These are phyloP conservation scores for Heliothis peltigera DNA, from an alignment of 2,888 invertebrate species.

Conservation along the genomic window DNA sequence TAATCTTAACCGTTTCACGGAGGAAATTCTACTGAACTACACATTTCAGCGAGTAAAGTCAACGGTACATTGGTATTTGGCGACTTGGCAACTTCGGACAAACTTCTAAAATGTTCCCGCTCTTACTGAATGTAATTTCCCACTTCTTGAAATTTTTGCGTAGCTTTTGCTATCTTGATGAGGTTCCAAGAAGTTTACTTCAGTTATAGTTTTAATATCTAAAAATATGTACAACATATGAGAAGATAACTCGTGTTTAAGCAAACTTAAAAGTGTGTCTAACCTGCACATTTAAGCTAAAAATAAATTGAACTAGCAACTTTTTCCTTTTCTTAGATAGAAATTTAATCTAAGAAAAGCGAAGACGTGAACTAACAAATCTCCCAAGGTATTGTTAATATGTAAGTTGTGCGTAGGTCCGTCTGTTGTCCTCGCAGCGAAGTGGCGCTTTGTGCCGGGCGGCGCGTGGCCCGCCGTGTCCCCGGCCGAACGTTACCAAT, in stretches of 20 bases:
- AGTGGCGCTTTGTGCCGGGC: not conserved
- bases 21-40: conserved; percentile 24
- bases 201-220: not conserved
- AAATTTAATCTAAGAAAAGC: conserved; percentile 8
- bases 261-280: no score
- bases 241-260: not conserved
- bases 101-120: conserved; percentile 41
- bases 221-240: no score
- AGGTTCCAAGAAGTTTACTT: not conserved
- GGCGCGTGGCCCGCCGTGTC: not conserved
- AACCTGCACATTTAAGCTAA: no score
- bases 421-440: not conserved
- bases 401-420: conserved; percentile 16
- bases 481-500: not conserved
- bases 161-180: not conserved
- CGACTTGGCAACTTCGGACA: conserved; percentile 2
- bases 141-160: conserved; percentile 10
- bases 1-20: conserved; percentile 28
- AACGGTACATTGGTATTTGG: conserved; percentile 32
- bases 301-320: conserved; percentile 9
- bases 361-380: conserved; percentile 24
- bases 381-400: conserved; percentile 36
- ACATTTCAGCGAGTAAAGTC: conserved; percentile 22
- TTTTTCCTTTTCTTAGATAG: conserved; percentile 7
- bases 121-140: conserved; percentile 25